Conservation (phyloP, 2,888 invertebrate species). For the Morpho achilles region DNA sequence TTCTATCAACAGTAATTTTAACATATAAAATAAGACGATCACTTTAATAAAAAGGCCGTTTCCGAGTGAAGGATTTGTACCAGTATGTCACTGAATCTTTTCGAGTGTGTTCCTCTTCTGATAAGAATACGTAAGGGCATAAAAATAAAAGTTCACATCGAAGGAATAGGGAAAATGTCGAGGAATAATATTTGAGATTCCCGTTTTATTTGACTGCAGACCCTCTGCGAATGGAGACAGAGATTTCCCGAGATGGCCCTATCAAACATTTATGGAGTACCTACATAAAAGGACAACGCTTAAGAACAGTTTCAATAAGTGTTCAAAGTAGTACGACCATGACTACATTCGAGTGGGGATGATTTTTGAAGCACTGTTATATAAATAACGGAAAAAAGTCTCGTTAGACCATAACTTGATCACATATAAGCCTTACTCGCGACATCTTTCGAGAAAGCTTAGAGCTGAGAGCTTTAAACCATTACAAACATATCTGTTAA, state of each 20-base stretch:
- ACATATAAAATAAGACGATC: not conserved
- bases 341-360: slow-evolving; percentile 28
- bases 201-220: slow-evolving; percentile 77
- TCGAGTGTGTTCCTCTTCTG: slow-evolving; percentile 69
- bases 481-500: too few relatives aligned
- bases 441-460: too few relatives aligned
- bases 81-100: slow-evolving; percentile 70
- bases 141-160: slow-evolving; percentile 79
- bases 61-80: slow-evolving; percentile 64
- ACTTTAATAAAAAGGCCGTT: slow-evolving; percentile 22
- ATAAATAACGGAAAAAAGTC: too few relatives aligned
- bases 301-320: slow-evolving; percentile 77
- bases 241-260: slow-evolving; percentile 78
- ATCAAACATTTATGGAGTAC: slow-evolving; percentile 79
- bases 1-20: not conserved
- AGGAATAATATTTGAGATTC: slow-evolving; percentile 77
- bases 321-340: slow-evolving; percentile 56
- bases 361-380: too few relatives aligned
- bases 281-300: slow-evolving; percentile 78
- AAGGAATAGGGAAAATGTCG: slow-evolving; percentile 73
- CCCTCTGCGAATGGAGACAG: slow-evolving; percentile 76
- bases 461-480: too few relatives aligned
- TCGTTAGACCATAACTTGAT: too few relatives aligned
- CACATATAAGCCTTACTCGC: too few relatives aligned
- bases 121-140: slow-evolving; percentile 77